phyloP scores from a whole-genome alignment of 2,113 vertebrate genomes.

The Bufo bufo region DNA sequence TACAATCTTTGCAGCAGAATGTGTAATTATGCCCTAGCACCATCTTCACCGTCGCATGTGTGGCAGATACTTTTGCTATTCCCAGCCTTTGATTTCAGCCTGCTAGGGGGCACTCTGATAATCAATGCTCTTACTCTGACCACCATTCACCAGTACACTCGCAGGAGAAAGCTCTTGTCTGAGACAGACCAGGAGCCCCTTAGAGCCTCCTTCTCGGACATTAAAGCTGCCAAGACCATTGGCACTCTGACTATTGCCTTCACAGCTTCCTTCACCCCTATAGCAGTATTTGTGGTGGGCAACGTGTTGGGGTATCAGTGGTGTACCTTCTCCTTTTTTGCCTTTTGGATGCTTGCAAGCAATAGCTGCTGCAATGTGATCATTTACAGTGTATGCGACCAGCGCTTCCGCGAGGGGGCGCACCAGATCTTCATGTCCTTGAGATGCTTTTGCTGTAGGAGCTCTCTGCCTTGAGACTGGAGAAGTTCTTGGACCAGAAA shows the following conservation, averaged over 20 bases:
- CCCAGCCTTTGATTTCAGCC: constrained; percentile 77
- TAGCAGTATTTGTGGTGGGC: constrained; percentile 78
- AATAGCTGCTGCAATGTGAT: constrained; percentile 81
- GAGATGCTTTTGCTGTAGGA: constrained; percentile 7
- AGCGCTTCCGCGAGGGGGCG: constrained; percentile 74
- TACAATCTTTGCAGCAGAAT: constrained; percentile 80
- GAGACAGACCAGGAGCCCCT: constrained; percentile 64
- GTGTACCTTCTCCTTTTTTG: constrained; percentile 79
- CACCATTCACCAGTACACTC: constrained; percentile 76
- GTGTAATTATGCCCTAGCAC: constrained; percentile 75
- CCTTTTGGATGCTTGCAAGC: constrained; percentile 78
- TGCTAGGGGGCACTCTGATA: constrained; percentile 73
- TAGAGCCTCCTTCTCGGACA: constrained; percentile 76
- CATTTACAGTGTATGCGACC: constrained; percentile 77
- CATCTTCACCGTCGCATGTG: constrained; percentile 66
- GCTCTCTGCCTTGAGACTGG: background rate
- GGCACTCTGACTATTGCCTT: constrained; percentile 76
- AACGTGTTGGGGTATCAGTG: constrained; percentile 77
- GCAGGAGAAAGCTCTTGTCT: constrained; percentile 71
- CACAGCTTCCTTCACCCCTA: constrained; percentile 75
- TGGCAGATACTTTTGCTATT: constrained; percentile 79
- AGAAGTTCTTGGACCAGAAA: constrained; percentile 7
- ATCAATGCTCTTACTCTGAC: constrained; percentile 77
- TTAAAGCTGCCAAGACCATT: constrained; percentile 79
- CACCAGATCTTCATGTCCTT: constrained; percentile 68